A percentile compares a stretch with the other conserved stretches of the same genome.
phyloP scores from a whole-genome alignment of 2,888 invertebrate genomes.

The Drosophila niveifrons region DNA sequence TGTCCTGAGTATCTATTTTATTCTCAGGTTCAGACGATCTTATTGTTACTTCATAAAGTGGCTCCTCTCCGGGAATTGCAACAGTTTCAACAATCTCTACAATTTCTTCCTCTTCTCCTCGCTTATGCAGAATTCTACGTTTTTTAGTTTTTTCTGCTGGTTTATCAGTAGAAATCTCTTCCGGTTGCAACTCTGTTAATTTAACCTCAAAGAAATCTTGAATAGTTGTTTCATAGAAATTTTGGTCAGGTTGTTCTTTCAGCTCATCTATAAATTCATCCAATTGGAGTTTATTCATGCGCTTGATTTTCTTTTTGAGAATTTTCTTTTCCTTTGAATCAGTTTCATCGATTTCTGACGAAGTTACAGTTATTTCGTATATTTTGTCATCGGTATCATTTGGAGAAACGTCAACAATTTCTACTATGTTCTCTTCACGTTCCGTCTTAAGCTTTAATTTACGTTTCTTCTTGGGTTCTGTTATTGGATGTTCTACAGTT shows the following conservation, averaged over 20 bases:
- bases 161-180: constrained; percentile 66
- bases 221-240: constrained; percentile 51
- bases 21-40: constrained; percentile 81
- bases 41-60: constrained; percentile 85
- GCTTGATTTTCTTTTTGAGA: constrained; percentile 79
- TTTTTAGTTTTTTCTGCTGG: constrained; percentile 79
- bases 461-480: constrained; percentile 79
- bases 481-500: constrained; percentile 50
- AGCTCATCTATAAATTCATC: constrained; percentile 80
- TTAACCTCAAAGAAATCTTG: constrained; percentile 77
- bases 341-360: constrained; percentile 46
- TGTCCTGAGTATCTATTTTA: constrained; percentile 30
- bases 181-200: constrained; percentile 81
- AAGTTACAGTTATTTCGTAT: constrained; percentile 74
- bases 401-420: constrained; percentile 83
- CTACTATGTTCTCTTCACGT: constrained; percentile 84
- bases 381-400: constrained; percentile 50
- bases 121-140: constrained; percentile 82
- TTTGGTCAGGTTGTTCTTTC: constrained; percentile 68
- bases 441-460: constrained; percentile 83
- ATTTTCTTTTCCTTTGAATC: constrained; percentile 50
- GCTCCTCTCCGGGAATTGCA: constrained; percentile 81
- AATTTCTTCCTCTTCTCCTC: constrained; percentile 85
- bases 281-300: constrained; percentile 74
- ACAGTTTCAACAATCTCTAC: constrained; percentile 84